phyloP scores from a whole-genome alignment of 2,113 vertebrate species.

The Cavia porcellus region DNA sequence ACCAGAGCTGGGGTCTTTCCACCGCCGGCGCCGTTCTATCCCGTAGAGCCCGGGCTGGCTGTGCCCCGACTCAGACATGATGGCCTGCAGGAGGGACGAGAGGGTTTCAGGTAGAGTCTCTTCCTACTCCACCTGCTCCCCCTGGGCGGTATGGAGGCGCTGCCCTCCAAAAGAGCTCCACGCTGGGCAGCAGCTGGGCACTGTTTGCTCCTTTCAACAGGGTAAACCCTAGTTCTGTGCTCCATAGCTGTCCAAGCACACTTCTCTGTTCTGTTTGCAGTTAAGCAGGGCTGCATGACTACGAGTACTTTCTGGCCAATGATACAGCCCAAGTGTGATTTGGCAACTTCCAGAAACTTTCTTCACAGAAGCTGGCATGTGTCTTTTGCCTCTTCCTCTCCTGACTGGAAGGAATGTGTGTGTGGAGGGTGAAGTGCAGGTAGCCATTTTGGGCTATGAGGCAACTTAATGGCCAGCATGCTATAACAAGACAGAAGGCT shows the following conservation, averaged over 20 bases:
- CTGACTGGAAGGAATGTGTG: neutral
- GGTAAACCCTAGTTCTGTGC: neutral
- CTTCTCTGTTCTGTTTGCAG: neutral
- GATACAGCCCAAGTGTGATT: neutral
- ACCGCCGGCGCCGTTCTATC: constrained; percentile 91
- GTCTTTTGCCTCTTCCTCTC: constrained; percentile 5
- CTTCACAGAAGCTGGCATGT: neutral
- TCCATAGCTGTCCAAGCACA: neutral
- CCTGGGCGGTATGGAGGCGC: neutral
- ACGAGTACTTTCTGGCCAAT: neutral
- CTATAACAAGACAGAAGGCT: neutral
- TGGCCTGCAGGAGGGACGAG: neutral
- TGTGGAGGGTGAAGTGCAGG: neutral
- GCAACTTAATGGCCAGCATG: neutral
- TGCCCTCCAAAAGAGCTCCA: neutral
- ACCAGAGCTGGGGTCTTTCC: constrained; percentile 89
- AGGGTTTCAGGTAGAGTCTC: neutral
- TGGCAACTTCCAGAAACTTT: neutral
- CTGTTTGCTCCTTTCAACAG: neutral
- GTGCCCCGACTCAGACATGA: constrained; percentile 95
- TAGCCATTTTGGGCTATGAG: neutral
- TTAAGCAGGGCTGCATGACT: neutral
- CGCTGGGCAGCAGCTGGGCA: neutral
- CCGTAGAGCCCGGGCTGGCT: constrained; percentile 95
- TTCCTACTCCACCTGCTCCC: neutral